A percentile compares a stretch with the other conserved stretches of the same genome.
Conservation (phyloP, 1,140 invertebrate species). For the Camponotus pennsylvanicus region DNA sequence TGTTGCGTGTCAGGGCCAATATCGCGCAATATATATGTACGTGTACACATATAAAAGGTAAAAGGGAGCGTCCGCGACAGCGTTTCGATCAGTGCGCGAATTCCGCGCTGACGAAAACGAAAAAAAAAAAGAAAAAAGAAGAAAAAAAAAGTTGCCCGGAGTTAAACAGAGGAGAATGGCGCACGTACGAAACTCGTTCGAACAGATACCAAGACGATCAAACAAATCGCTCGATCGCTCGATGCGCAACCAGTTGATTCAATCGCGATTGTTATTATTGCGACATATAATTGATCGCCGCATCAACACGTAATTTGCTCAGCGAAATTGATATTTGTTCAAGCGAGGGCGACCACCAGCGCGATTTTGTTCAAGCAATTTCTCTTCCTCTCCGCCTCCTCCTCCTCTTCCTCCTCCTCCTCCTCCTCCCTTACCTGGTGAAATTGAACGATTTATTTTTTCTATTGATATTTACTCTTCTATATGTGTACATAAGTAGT, state of each 20-base stretch:
- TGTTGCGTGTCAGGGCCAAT: slow-evolving; percentile 60
- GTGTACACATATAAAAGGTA: neutral
- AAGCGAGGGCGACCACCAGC: slow-evolving; percentile 8
- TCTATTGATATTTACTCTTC: slow-evolving; percentile 13
- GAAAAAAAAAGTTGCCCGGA: neutral
- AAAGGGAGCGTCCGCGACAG: slow-evolving; percentile 43
- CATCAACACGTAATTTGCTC: slow-evolving; percentile 16
- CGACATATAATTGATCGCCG: slow-evolving; percentile 36
- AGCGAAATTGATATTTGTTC: slow-evolving; percentile 40
- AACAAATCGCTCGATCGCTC: neutral
- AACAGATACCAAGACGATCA: neutral
- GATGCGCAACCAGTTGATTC: neutral
- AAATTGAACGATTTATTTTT: slow-evolving; percentile 9
- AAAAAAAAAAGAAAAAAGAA: neutral
- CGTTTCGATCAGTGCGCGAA: slow-evolving; percentile 39
- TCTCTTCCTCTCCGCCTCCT: neutral
- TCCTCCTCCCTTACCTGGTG: neutral
- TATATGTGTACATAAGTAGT: neutral
- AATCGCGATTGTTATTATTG: slow-evolving; percentile 29
- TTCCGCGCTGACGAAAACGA: neutral
- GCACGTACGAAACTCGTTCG: neutral
- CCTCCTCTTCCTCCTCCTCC: neutral
- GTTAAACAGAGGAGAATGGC: neutral
- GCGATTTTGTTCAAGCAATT: slow-evolving; percentile 16
- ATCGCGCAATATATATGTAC: slow-evolving; percentile 17